A percentile compares a stretch with the other conserved stretches of the same genome.
Evolutionary conservation across 2,797 vertebrate species (phyloP).

Genomic region (Pangasius krempfi): DNA sequence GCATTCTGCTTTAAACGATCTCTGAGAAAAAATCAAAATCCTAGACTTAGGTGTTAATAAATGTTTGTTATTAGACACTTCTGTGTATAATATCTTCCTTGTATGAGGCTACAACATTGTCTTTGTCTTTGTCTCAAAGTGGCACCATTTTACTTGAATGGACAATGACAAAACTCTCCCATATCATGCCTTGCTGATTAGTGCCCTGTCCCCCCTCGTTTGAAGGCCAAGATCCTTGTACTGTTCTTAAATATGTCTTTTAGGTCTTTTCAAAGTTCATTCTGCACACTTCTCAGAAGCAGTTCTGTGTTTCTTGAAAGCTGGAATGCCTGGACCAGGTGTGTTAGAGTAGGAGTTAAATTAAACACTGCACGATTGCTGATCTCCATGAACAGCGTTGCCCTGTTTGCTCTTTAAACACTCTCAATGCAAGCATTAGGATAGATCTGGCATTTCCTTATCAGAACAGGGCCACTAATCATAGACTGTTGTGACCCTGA

Average conservation of each 20-base stretch:
- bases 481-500: background rate
- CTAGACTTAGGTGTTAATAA: background rate
- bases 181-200: background rate
- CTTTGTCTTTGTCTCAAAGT: background rate
- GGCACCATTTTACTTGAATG: background rate
- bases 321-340: background rate
- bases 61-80: background rate
- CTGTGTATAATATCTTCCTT: background rate
- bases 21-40: background rate
- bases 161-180: background rate
- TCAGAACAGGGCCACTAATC: background rate
- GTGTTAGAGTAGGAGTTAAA: background rate
- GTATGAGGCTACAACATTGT: background rate
- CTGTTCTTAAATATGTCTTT: background rate
- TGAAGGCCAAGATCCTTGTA: background rate
- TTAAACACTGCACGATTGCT: background rate
- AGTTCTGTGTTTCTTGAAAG: background rate
- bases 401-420: background rate
- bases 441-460: background rate
- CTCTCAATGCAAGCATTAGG: background rate
- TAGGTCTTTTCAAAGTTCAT: background rate
- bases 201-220: background rate
- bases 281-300: background rate
- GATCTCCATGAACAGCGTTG: background rate
- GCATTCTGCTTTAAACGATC: background rate